phyloP scores from a whole-genome alignment of 2,113 vertebrate genomes.

The Phylloscopus trochilus region DNA sequence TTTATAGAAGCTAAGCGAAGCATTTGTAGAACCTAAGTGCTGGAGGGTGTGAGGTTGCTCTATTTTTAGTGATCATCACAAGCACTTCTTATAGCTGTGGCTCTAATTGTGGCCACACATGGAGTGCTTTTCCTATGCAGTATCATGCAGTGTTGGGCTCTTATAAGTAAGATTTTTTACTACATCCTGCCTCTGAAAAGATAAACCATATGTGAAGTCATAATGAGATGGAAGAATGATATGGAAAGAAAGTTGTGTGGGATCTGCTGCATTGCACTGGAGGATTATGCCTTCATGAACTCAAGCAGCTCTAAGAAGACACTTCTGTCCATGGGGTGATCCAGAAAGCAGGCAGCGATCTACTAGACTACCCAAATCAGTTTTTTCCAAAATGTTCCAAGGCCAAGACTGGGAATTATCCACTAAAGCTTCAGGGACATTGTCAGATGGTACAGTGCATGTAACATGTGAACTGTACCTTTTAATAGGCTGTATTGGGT shows the following conservation, averaged over 20 bases:
- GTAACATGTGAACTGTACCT: background rate
- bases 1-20: constrained; percentile 9
- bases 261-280: background rate
- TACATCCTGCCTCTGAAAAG: background rate
- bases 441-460: background rate
- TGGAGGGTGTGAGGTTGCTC: constrained; percentile 20
- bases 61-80: constrained; percentile 23
- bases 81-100: background rate
- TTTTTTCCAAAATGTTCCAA: background rate
- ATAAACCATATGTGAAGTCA: background rate
- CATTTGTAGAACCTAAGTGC: background rate
- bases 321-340: background rate
- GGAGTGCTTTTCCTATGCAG: background rate
- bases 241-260: background rate
- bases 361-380: background rate
- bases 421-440: background rate
- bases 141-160: background rate
- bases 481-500: background rate
- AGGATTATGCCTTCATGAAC: background rate
- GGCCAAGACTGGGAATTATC: background rate
- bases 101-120: background rate
- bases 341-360: background rate
- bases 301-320: background rate
- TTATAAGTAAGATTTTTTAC: background rate
- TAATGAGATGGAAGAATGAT: background rate